Percentiles rank a stretch among this genome's conserved stretches.
These are phyloP conservation scores for Acanthurus tractus DNA, from an alignment of 2,797 vertebrate genomes.

Conservation along the genomic window DNA sequence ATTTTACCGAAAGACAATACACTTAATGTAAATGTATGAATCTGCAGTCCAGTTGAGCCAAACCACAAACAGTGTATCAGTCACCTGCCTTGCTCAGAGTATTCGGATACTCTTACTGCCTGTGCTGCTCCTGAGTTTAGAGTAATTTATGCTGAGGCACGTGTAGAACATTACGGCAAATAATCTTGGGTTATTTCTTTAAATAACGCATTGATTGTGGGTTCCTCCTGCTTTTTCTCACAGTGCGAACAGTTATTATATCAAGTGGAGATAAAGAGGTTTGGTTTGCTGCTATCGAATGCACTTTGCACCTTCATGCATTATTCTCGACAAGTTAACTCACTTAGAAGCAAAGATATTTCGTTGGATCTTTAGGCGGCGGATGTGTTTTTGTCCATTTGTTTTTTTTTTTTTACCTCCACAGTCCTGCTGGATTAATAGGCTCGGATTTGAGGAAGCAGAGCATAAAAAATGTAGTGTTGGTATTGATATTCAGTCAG, in stretches of 20 bases:
- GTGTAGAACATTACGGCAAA: slow-evolving; percentile 26
- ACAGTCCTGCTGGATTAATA: slow-evolving; percentile 52
- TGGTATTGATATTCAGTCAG: slow-evolving; percentile 71
- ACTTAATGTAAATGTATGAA: too few species aligned
- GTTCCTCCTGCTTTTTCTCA: slow-evolving; percentile 26
- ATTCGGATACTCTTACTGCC: too few species aligned
- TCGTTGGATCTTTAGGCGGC: slow-evolving; percentile 30
- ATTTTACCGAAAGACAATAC: too few species aligned
- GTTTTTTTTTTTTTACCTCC: not conserved
- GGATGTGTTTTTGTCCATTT: not conserved
- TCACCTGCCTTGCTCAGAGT: too few species aligned
- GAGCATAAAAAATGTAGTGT: slow-evolving; percentile 39
- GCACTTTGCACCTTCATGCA: slow-evolving; percentile 58
- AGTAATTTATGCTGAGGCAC: not conserved
- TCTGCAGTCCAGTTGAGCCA: too few species aligned
- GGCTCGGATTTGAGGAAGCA: slow-evolving; percentile 31
- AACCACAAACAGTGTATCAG: too few species aligned
- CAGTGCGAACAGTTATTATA: slow-evolving; percentile 42
- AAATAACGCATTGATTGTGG: slow-evolving; percentile 50
- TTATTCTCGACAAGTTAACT: slow-evolving; percentile 54
- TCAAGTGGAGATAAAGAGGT: slow-evolving; percentile 43
- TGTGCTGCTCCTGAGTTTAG: too few species aligned
- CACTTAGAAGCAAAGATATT: slow-evolving; percentile 33
- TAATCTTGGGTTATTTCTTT: slow-evolving; percentile 37
- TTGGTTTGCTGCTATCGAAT: slow-evolving; percentile 42